Evolutionary conservation across 2,113 vertebrate species (phyloP).

Genomic region (Laterallus jamaicensis): DNA sequence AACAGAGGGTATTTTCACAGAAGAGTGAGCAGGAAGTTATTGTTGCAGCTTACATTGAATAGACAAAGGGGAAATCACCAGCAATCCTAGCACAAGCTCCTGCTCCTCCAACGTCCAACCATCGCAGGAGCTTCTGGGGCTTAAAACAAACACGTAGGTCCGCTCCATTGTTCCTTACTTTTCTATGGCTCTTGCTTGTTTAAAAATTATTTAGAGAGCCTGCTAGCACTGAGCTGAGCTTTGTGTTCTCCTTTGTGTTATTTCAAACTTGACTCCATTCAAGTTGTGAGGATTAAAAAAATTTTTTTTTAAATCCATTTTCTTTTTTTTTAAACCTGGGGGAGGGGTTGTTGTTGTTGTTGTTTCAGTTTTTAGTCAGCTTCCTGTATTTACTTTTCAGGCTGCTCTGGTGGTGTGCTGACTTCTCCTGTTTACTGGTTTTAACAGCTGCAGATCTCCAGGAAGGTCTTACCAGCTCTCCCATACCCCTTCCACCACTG

Average conservation of each 20-base stretch:
- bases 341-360: conserved; percentile 51
- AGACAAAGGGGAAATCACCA: conserved; percentile 38
- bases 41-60: conserved; percentile 46
- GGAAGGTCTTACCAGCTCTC: conserved; percentile 66
- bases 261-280: conserved; percentile 41
- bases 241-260: not conserved
- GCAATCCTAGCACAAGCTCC: not conserved
- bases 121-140: not conserved
- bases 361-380: conserved; percentile 65
- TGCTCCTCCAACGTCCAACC: not conserved
- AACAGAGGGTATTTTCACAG: conserved; percentile 38
- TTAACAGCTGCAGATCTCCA: conserved; percentile 70
- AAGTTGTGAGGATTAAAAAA: not conserved
- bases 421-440: conserved; percentile 67
- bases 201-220: not conserved
- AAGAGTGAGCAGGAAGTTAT: conserved; percentile 15
- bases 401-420: conserved; percentile 36
- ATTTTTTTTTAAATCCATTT: not conserved
- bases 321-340: conserved; percentile 54
- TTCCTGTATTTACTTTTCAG: conserved; percentile 78
- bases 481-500: not conserved
- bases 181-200: not conserved
- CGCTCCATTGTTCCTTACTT: not conserved
- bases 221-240: not conserved
- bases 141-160: not conserved